Conservation (phyloP, 2,797 vertebrate genomes). For the Chloroceryle inda region DNA sequence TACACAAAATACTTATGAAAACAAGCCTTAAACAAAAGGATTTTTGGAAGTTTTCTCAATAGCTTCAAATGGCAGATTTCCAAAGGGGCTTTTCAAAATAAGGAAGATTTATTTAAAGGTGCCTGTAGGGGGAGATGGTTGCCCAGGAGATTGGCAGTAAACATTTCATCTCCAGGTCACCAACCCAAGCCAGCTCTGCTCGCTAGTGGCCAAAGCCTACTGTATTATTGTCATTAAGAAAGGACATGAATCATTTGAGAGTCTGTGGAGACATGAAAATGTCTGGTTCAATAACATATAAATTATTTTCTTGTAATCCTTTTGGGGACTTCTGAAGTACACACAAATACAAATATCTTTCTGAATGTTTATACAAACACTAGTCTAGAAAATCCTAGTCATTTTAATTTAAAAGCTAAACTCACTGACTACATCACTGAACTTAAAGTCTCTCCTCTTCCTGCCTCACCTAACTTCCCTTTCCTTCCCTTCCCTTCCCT, state of each 20-base stretch:
- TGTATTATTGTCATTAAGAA: conserved; percentile 30
- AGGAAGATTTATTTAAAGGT: conserved; percentile 56
- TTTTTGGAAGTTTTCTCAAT: conserved; percentile 12
- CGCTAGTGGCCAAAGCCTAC: conserved; percentile 10
- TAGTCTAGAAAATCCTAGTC: neutral
- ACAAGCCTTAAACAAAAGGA: conserved; percentile 29
- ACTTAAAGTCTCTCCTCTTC: neutral
- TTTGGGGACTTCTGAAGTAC: neutral
- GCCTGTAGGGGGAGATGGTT: conserved; percentile 68
- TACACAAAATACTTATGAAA: conserved; percentile 52
- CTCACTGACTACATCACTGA: neutral
- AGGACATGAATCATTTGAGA: conserved; percentile 8
- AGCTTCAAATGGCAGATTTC: conserved; percentile 24
- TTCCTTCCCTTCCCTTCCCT: too few species aligned
- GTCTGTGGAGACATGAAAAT: conserved; percentile 39
- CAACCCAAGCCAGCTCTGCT: neutral
- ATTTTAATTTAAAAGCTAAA: neutral
- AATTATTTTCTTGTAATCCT: conserved; percentile 39
- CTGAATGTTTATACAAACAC: neutral
- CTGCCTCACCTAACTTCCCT: too few species aligned
- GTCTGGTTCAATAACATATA: conserved; percentile 28
- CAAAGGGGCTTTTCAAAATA: conserved; percentile 20
- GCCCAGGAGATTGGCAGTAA: conserved; percentile 54
- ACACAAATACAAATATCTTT: neutral
- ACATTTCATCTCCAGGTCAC: conserved; percentile 56